These are phyloP conservation scores for Percopsis omiscomaycus DNA, from an alignment of 2,797 vertebrate genomes.

Conservation along the genomic window DNA sequence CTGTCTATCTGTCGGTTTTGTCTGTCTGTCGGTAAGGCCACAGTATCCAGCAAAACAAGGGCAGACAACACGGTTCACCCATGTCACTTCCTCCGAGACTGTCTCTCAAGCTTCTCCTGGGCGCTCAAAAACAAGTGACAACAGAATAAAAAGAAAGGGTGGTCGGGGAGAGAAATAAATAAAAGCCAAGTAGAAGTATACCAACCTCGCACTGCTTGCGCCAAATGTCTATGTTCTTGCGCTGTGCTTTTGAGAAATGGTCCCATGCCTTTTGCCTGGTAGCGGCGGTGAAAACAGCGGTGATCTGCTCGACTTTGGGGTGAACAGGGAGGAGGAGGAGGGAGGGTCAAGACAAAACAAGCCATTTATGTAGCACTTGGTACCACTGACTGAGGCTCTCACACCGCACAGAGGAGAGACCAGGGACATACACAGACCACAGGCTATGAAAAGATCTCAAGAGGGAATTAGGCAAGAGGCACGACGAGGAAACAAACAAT, in stretches of 20 bases:
- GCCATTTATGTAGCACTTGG: constrained; percentile 93
- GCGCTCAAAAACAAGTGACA: constrained; percentile 30
- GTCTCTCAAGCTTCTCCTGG: constrained; percentile 36
- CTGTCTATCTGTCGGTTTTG: constrained; percentile 3
- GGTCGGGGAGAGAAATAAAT: constrained; percentile 78
- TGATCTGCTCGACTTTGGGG: constrained; percentile 98
- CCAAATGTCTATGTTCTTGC: constrained; percentile 99
- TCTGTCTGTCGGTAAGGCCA: constrained; percentile 39
- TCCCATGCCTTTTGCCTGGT: constrained; percentile 99
- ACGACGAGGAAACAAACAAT: not conserved
- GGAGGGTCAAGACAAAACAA: constrained; percentile 97
- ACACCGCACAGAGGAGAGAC: constrained; percentile 81
- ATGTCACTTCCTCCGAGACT: constrained; percentile 20
- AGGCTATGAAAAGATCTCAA: not conserved
- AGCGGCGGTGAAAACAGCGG: constrained; percentile 96
- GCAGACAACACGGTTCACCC: constrained; percentile 27
- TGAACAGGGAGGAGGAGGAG: constrained; percentile 83
- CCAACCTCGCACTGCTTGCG: constrained; percentile 99
- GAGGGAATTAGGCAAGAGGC: not conserved
- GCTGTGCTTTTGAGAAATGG: constrained; percentile 99
- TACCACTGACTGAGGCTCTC: constrained; percentile 72
- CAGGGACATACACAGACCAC: constrained; percentile 47
- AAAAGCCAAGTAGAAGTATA: constrained; percentile 75
- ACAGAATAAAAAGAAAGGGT: constrained; percentile 52
- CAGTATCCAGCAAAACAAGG: constrained; percentile 33